phyloP scores from a whole-genome alignment of 2,113 vertebrate genomes.

The Odocoileus hemionus region DNA sequence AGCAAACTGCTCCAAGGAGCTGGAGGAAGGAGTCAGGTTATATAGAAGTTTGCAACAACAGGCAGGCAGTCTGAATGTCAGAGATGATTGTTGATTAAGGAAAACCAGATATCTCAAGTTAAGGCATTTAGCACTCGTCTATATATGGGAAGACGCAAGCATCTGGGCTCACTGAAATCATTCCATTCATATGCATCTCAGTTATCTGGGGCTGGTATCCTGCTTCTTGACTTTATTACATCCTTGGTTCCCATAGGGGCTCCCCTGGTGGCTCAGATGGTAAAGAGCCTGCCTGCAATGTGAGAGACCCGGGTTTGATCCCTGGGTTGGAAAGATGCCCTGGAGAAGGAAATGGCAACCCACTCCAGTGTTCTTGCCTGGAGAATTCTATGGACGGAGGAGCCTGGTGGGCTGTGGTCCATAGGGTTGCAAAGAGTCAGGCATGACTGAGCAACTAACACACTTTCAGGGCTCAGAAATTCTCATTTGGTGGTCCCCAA shows the following conservation, averaged over 20 bases:
- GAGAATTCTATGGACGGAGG: not conserved
- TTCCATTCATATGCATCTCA: not conserved
- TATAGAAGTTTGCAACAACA: not conserved
- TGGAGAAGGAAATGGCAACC: not conserved
- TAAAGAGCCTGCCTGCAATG: not conserved
- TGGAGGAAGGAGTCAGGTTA: not conserved
- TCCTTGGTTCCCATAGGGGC: not conserved
- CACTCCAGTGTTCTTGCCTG: not conserved
- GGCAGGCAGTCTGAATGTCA: not conserved
- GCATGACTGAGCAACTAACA: not conserved
- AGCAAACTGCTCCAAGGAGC: not conserved
- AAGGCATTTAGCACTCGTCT: not conserved
- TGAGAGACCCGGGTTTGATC: not conserved
- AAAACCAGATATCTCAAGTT: not conserved
- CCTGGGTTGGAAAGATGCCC: not conserved
- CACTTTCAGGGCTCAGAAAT: too few species aligned
- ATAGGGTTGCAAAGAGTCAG: not conserved
- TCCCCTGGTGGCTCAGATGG: not conserved
- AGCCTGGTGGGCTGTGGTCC: not conserved
- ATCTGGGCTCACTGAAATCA: not conserved
- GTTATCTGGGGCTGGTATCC: not conserved
- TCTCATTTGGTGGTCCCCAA: too few species aligned
- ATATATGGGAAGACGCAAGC: not conserved
- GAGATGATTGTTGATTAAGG: not conserved
- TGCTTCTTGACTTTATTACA: not conserved